phyloP scores from a whole-genome alignment of 2,888 invertebrate genomes.

The Nemurella pictetii region DNA sequence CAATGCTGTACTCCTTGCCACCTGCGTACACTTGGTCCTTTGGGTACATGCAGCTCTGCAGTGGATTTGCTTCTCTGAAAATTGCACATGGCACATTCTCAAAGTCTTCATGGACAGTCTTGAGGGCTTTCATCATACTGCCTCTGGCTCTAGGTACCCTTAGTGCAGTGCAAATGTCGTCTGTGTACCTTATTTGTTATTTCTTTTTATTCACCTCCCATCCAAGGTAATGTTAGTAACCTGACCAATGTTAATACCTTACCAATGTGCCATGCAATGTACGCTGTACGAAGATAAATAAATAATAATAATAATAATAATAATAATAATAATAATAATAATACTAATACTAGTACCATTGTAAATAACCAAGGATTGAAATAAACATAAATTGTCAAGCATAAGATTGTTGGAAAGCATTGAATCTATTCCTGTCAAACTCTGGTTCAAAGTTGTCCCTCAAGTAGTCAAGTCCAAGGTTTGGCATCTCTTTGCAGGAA shows the following conservation, averaged over 20 bases:
- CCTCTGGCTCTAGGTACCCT: background rate
- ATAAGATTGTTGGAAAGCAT: background rate
- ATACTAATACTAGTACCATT: no score
- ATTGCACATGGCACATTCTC: background rate
- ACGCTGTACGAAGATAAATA: no score
- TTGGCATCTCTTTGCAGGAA: slow-evolving; percentile 74
- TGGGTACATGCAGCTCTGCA: slow-evolving; percentile 68
- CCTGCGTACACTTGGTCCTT: slow-evolving; percentile 65
- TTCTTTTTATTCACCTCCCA: no score
- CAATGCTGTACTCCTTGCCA: slow-evolving; percentile 73
- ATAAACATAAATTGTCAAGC: background rate
- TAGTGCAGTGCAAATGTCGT: background rate
- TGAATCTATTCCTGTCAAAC: slow-evolving; percentile 14
- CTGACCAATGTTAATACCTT: no score
- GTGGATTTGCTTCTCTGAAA: slow-evolving; percentile 56
- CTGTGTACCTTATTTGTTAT: slow-evolving; percentile 12
- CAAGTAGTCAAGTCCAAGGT: slow-evolving; percentile 61
- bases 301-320: no score
- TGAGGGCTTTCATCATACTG: background rate
- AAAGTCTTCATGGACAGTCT: background rate
- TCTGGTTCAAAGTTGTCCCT: slow-evolving; percentile 24
- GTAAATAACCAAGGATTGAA: no score
- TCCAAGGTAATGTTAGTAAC: no score
- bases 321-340: no score
- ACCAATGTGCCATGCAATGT: no score